Percentiles rank a stretch among this genome's conserved stretches.
These are phyloP conservation scores for Umimayanthus kanabou DNA, from an alignment of 92 coral and sea anemone species.

Conservation along the genomic window DNA sequence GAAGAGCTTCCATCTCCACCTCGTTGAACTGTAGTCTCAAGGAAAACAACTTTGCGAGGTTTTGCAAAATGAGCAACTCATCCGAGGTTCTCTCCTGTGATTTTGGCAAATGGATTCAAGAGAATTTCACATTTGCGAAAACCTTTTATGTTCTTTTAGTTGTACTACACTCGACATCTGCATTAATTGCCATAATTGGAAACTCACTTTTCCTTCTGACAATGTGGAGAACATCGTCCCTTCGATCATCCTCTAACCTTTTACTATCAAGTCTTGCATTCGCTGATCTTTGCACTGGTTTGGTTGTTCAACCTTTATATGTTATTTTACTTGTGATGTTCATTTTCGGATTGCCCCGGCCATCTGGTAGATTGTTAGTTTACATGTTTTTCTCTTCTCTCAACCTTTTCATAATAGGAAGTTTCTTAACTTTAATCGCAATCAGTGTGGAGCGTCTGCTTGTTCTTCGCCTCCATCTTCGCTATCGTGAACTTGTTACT, in stretches of 20 bases:
- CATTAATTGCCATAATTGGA: neutral
- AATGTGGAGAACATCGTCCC: neutral
- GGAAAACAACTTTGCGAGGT: neutral
- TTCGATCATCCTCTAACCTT: neutral
- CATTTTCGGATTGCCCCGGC: neutral
- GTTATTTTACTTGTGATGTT: neutral
- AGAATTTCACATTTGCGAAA: neutral
- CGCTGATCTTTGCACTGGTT: neutral
- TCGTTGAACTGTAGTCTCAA: no score
- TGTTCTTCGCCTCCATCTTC: conserved; percentile 3
- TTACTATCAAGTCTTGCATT: neutral
- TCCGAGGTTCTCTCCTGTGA: no score
- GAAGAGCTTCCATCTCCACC: no score
- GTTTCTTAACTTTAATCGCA: neutral
- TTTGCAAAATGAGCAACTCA: neutral
- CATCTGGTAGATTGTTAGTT: neutral
- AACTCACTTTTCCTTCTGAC: neutral
- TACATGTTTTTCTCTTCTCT: neutral
- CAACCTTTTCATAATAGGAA: neutral
- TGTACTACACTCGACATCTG: neutral
- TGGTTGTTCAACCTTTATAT: conserved; percentile 1
- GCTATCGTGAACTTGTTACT: conserved; percentile 6
- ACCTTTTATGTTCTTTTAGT: neutral
- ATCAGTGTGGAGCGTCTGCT: conserved; percentile 1
- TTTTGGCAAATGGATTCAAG: no score